Evolutionary conservation across 1,140 invertebrate species (phyloP).

Genomic region (Coelopa frigida): DNA sequence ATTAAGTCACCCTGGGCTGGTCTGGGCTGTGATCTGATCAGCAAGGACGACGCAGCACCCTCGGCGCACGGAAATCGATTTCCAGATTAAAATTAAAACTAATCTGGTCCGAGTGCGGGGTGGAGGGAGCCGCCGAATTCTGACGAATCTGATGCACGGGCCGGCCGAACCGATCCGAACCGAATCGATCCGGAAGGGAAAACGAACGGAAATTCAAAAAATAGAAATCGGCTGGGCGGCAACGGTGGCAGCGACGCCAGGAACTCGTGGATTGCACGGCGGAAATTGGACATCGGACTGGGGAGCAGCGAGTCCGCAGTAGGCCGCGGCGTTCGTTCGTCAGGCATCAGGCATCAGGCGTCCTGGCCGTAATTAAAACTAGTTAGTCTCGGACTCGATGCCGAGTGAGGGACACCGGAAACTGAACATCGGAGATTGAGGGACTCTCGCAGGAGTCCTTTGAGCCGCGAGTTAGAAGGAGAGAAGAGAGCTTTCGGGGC

Average conservation of each 20-base stretch:
- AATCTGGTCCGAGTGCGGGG: slow-evolving; percentile 37
- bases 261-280: background rate
- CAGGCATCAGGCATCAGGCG: slow-evolving; percentile 3
- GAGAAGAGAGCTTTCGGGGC: too few species aligned
- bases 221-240: slow-evolving; percentile 9
- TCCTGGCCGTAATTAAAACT: too few species aligned
- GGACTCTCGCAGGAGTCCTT: too few species aligned
- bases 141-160: background rate
- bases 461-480: too few species aligned
- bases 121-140: background rate
- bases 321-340: background rate
- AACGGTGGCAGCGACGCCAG: background rate
- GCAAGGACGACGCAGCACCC: too few species aligned
- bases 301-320: background rate
- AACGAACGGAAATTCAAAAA: slow-evolving; percentile 7
- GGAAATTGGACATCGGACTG: background rate
- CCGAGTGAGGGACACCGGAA: too few species aligned
- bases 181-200: slow-evolving; percentile 3
- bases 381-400: too few species aligned
- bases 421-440: slow-evolving; percentile 6
- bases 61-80: slow-evolving; percentile 44
- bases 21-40: too few species aligned
- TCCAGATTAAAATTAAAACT: slow-evolving; percentile 45
- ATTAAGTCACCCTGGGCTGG: slow-evolving; percentile 40
- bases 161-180: background rate